phyloP scores from a whole-genome alignment of 2,888 invertebrate species.

The Catocala nupta region DNA sequence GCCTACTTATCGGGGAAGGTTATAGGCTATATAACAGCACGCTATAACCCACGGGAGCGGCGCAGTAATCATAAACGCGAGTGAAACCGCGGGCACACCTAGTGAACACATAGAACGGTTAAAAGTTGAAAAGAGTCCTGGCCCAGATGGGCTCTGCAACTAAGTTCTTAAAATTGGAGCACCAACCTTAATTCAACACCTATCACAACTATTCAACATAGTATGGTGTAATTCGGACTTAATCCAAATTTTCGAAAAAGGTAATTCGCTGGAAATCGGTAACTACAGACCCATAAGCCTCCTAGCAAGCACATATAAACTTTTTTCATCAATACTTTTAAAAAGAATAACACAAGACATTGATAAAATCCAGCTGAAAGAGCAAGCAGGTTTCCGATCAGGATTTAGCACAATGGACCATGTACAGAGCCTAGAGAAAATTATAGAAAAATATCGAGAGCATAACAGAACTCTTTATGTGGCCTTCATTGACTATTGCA shows the following conservation, averaged over 20 bases:
- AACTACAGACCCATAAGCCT: slow-evolving; percentile 20
- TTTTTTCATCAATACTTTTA: slow-evolving; percentile 4
- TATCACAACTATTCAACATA: slow-evolving; percentile 15
- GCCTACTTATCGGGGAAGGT: too few species aligned
- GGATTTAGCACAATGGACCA: slow-evolving; percentile 19
- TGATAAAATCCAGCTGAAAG: slow-evolving; percentile 14
- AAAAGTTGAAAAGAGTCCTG: background rate
- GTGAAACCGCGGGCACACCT: too few species aligned
- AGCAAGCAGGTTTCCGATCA: slow-evolving; percentile 22
- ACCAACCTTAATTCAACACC: background rate
- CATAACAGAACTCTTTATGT: slow-evolving; percentile 12
- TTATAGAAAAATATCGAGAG: slow-evolving; percentile 5
- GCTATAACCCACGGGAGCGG: too few species aligned
- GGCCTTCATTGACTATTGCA: slow-evolving; percentile 27
- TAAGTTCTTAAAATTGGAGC: slow-evolving; percentile 14
- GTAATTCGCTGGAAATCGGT: slow-evolving; percentile 9
- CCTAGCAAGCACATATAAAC: slow-evolving; percentile 11
- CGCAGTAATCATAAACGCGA: too few species aligned
- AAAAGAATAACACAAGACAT: slow-evolving; percentile 3
- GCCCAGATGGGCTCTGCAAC: slow-evolving; percentile 1
- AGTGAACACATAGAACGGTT: slow-evolving; percentile 9
- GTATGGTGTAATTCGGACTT: slow-evolving; percentile 24
- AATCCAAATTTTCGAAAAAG: slow-evolving; percentile 23
- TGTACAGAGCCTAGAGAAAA: slow-evolving; percentile 5
- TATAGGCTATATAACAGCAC: too few species aligned